Conservation (phyloP, 2,888 invertebrate species). For the Xiphydria camelus region DNA sequence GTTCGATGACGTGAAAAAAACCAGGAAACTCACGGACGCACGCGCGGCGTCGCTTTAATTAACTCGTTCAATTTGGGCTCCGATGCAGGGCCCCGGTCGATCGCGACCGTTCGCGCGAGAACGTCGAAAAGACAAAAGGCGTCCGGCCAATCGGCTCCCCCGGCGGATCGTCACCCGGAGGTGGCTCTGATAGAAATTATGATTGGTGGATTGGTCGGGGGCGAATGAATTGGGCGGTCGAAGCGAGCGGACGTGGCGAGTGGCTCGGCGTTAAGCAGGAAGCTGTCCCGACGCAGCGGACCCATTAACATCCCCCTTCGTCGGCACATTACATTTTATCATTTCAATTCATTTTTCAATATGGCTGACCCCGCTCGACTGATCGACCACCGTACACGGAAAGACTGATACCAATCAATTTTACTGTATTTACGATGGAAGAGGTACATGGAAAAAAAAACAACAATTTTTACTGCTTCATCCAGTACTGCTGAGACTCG, state of each 20-base stretch:
- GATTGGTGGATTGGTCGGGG: conserved; percentile 44
- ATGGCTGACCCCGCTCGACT: conserved; percentile 31
- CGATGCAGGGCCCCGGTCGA: no score
- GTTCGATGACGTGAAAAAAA: no score
- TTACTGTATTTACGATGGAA: no score
- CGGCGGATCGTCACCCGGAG: conserved; percentile 56
- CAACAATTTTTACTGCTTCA: no score
- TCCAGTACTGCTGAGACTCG: no score
- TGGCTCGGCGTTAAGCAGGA: conserved; percentile 59
- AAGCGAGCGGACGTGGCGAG: conserved; percentile 47
- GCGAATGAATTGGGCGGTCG: conserved; percentile 31
- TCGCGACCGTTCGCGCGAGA: no score
- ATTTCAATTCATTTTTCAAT: conserved; percentile 55
- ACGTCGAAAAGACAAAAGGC: conserved; percentile 38
- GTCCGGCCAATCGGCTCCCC: conserved; percentile 36
- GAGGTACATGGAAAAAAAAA: no score
- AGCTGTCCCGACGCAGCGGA: conserved; percentile 64
- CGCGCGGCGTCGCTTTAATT: no score
- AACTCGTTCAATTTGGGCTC: no score
- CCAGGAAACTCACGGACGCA: no score
- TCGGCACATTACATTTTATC: conserved; percentile 47
- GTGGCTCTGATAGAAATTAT: conserved; percentile 58
- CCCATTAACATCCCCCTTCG: conserved; percentile 62
- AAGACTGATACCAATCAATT: no score
- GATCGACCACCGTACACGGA: neutral